These are phyloP conservation scores for Conchocele bisecta DNA, from an alignment of 2,888 invertebrate genomes.

Conservation along the genomic window DNA sequence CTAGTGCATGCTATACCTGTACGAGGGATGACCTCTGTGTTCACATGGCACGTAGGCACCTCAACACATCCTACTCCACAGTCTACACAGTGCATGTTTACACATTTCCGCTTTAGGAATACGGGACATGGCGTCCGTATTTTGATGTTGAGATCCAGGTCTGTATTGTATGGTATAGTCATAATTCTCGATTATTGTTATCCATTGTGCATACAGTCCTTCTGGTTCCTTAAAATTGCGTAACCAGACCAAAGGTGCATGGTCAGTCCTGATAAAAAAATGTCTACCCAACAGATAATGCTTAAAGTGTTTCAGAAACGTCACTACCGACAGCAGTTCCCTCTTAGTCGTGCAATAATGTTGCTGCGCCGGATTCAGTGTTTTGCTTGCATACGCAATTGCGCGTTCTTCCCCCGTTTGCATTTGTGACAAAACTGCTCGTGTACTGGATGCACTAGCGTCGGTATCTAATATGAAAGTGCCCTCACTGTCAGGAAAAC, in stretches of 20 bases:
- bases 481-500: conserved; percentile 1
- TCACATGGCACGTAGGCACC: no score
- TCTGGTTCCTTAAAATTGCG: conserved; percentile 32
- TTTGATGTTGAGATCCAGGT: conserved; percentile 3
- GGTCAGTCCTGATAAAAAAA: conserved; percentile 26
- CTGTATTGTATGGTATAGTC: conserved; percentile 18
- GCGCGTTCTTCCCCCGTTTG: conserved; percentile 24
- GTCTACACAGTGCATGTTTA: background rate
- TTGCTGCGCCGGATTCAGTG: conserved; percentile 3
- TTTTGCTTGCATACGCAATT: conserved; percentile 22
- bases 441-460: conserved; percentile 20
- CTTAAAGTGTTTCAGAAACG: conserved; percentile 26
- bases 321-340: conserved; percentile 22
- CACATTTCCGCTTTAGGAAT: conserved; percentile 2
- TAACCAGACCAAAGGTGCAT: conserved; percentile 30
- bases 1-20: no score
- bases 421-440: conserved; percentile 29
- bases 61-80: no score
- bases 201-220: conserved; percentile 26
- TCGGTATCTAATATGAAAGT: conserved; percentile 32
- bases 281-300: conserved; percentile 22
- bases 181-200: conserved; percentile 22
- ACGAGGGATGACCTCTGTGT: no score
- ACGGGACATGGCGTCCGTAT: conserved; percentile 17
- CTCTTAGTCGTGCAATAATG: conserved; percentile 32